Conservation (phyloP, 2,797 vertebrate genomes). For the Scolopax rusticola region DNA sequence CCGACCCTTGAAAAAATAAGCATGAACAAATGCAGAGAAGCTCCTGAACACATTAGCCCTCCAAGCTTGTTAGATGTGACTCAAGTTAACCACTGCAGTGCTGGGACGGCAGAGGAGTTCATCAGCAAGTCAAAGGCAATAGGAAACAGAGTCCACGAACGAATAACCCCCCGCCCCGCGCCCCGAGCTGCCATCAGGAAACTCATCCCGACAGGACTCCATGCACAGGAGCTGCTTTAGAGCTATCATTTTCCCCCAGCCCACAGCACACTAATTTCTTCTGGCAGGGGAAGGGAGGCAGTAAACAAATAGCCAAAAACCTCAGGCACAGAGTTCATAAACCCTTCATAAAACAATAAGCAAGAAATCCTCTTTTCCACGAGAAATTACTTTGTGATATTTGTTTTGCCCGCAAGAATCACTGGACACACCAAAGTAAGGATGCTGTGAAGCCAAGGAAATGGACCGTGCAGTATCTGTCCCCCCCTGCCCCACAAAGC, state of each 20-base stretch:
- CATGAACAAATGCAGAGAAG: conserved; percentile 33
- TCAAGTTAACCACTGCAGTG: conserved; percentile 17
- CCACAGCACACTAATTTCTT: background rate
- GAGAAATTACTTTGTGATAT: background rate
- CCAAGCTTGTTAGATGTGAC: background rate
- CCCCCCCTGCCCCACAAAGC: background rate
- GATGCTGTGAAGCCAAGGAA: background rate
- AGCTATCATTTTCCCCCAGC: background rate
- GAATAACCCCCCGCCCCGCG: background rate
- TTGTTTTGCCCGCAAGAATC: background rate
- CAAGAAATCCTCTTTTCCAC: background rate
- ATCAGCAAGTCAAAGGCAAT: background rate
- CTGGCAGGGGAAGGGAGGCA: background rate
- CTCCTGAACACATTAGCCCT: conserved; percentile 25
- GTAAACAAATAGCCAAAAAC: background rate
- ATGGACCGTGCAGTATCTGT: rapidly evolving
- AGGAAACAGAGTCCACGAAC: background rate
- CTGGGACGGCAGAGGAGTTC: background rate
- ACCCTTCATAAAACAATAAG: conserved; percentile 9
- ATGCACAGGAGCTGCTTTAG: background rate
- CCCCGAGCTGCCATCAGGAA: background rate
- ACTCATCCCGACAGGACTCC: background rate
- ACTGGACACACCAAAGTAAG: background rate
- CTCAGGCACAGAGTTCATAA: background rate
- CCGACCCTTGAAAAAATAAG: background rate